These are phyloP conservation scores for Sialis fuliginosa DNA, from an alignment of 2,888 invertebrate genomes.

Conservation along the genomic window DNA sequence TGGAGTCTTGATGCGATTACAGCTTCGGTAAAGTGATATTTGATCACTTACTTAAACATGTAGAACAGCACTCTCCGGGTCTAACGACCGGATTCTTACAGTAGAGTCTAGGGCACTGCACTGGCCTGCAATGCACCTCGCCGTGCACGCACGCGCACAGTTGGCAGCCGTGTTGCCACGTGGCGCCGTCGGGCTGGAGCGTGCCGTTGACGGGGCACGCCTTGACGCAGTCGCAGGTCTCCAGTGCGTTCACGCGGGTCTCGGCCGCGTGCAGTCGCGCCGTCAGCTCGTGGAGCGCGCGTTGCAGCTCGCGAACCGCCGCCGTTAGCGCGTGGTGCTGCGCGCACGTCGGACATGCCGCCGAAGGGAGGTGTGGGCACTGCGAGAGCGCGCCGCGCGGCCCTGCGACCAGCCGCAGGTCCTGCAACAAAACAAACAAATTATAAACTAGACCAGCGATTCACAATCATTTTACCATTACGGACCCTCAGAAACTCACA, in stretches of 20 bases:
- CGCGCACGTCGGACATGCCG: constrained; percentile 79
- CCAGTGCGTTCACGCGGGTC: constrained; percentile 56
- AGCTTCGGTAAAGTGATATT: too few relatives aligned
- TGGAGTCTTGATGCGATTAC: too few relatives aligned
- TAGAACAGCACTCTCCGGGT: constrained; percentile 69
- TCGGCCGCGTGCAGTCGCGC: constrained; percentile 66
- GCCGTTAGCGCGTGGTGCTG: constrained; percentile 72
- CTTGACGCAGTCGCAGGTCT: constrained; percentile 82
- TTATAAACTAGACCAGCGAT: too few relatives aligned
- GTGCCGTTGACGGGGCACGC: constrained; percentile 70
- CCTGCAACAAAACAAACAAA: constrained; percentile 37
- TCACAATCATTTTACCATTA: too few relatives aligned
- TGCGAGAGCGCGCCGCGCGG: constrained; percentile 73
- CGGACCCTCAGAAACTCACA: too few relatives aligned
- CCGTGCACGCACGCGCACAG: constrained; percentile 83
- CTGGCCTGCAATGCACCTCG: constrained; percentile 64
- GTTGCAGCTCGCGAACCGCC: constrained; percentile 62
- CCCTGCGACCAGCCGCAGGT: constrained; percentile 68
- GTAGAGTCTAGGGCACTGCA: constrained; percentile 56
- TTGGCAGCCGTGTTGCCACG: constrained; percentile 73
- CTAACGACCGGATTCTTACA: constrained; percentile 68
- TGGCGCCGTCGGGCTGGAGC: constrained; percentile 64
- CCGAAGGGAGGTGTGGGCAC: constrained; percentile 71
- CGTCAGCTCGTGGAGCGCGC: constrained; percentile 35
- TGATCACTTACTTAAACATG: constrained; percentile 65